Percentiles rank a stretch among this genome's conserved stretches.
phyloP scores from a whole-genome alignment of 2,113 vertebrate genomes.

The Hirundichthys speculiger region DNA sequence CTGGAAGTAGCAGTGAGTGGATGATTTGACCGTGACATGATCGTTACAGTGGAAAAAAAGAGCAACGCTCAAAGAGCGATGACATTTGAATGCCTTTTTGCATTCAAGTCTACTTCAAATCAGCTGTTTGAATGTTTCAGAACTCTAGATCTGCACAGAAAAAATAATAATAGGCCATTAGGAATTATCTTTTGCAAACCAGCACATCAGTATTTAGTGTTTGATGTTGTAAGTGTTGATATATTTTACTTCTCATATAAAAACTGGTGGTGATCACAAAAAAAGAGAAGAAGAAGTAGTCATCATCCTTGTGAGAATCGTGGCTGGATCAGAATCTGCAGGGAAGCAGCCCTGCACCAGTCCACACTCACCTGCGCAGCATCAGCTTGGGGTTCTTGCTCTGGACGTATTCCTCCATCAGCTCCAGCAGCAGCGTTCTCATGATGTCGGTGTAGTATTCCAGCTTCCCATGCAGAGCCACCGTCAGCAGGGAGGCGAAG shows the following conservation, averaged over 20 bases:
- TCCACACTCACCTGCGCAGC: constrained; percentile 89
- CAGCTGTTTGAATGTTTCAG: constrained; percentile 18
- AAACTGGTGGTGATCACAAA: too few species aligned
- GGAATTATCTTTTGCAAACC: not conserved
- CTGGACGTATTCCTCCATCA: constrained; percentile 94
- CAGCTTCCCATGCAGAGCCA: constrained; percentile 95
- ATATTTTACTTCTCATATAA: not conserved
- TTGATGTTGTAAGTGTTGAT: too few species aligned
- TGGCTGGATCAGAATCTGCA: not conserved
- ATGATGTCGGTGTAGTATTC: constrained; percentile 99
- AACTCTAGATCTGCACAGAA: not conserved
- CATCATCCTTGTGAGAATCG: not conserved
- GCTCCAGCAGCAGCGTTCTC: constrained; percentile 92
- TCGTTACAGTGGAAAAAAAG: constrained; percentile 21
- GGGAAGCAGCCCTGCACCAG: not conserved
- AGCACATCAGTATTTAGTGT: too few species aligned
- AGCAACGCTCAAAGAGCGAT: not conserved
- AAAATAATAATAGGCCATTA: not conserved
- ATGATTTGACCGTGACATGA: constrained; percentile 53
- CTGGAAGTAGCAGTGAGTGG: constrained; percentile 1
- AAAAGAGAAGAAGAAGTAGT: not conserved
- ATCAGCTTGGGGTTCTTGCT: constrained; percentile 98
- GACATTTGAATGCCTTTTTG: constrained; percentile 14
- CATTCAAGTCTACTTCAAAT: too few species aligned
- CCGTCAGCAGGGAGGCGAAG: constrained; percentile 95